phyloP scores from a whole-genome alignment of 2,113 vertebrate species.

The Rhadina sibilatrix region DNA sequence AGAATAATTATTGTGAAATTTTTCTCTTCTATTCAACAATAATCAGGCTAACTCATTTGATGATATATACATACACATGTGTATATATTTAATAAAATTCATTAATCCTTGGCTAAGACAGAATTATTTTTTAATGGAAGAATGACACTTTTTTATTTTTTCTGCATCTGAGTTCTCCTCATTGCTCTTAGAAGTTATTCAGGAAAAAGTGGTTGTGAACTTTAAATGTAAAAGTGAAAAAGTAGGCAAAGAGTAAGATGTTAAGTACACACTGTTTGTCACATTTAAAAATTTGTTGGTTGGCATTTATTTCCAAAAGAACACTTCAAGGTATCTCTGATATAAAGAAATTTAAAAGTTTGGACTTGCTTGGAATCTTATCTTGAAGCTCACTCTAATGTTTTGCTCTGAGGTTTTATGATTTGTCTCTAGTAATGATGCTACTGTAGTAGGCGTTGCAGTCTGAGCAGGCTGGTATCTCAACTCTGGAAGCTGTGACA shows the following conservation, averaged over 20 bases:
- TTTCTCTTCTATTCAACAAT: not conserved
- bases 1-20: not conserved
- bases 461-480: not conserved
- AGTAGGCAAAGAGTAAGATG: not conserved
- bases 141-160: not conserved
- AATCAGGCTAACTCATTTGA: not conserved
- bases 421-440: not conserved
- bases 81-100: not conserved
- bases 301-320: not conserved
- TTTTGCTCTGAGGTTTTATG: not conserved
- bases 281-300: not conserved
- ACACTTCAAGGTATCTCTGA: not conserved
- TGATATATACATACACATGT: not conserved
- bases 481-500: accelerated
- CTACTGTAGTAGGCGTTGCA: not conserved
- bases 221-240: not conserved
- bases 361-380: not conserved
- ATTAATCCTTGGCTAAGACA: not conserved
- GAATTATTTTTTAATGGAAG: not conserved
- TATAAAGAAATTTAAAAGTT: not conserved
- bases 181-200: not conserved
- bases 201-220: not conserved
- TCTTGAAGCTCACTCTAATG: not conserved
- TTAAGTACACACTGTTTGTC: not conserved
- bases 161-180: not conserved